Evolutionary conservation across 2,888 invertebrate species (phyloP).

Genomic region (Sympetrum striolatum): DNA sequence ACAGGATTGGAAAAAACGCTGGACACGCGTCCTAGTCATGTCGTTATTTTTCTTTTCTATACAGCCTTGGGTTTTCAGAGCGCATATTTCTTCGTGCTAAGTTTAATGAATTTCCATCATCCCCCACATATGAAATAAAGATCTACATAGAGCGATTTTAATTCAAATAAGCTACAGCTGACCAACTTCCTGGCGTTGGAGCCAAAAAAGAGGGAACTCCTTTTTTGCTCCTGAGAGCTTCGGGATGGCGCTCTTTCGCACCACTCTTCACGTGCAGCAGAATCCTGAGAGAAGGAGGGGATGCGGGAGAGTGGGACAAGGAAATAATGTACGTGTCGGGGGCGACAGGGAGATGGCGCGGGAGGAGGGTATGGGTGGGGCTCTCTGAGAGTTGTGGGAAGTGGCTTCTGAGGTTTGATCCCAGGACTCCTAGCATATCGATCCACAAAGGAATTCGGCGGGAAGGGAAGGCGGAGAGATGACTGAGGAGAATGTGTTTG

Average conservation of each 20-base stretch:
- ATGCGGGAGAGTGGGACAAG: neutral
- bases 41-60: too few relatives aligned
- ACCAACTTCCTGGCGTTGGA: neutral
- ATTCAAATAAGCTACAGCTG: neutral
- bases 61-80: too few relatives aligned
- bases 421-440: constrained; percentile 10
- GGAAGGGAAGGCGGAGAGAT: neutral
- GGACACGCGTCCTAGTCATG: too few relatives aligned
- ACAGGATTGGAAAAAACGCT: too few relatives aligned
- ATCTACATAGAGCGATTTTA: neutral
- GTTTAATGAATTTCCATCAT: too few relatives aligned
- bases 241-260: neutral
- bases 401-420: constrained; percentile 29
- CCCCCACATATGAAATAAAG: neutral
- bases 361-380: neutral
- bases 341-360: too few relatives aligned
- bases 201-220: neutral
- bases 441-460: constrained; percentile 4
- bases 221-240: neutral
- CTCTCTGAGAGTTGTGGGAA: neutral
- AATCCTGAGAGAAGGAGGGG: neutral
- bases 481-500: neutral
- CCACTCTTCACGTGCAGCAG: neutral
- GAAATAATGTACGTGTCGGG: neutral
- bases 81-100: too few relatives aligned